phyloP scores from a whole-genome alignment of 2,888 invertebrate genomes.

The Entomobrya proxima region DNA sequence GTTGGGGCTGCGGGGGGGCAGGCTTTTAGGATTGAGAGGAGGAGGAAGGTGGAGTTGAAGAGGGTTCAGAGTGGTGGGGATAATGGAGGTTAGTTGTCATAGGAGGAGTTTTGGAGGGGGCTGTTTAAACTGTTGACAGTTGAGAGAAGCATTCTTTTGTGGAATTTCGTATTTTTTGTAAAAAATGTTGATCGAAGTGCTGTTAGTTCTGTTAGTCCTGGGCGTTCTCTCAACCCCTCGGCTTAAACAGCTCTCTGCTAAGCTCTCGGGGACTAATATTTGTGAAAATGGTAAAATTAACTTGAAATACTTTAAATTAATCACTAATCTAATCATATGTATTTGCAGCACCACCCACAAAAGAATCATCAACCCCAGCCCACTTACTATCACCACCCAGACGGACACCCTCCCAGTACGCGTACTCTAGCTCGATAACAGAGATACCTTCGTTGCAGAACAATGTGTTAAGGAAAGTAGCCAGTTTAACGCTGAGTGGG shows the following conservation, averaged over 20 bases:
- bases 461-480: conserved; percentile 89
- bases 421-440: conserved; percentile 76
- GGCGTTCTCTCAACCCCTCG: no score
- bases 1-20: background rate
- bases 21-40: conserved; percentile 17
- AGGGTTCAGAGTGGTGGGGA: conserved; percentile 3
- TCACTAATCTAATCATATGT: background rate
- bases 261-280: no score
- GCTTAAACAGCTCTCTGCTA: no score
- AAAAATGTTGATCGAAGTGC: no score
- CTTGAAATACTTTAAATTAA: no score
- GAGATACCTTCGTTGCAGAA: conserved; percentile 81
- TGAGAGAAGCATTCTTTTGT: no score
- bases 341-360: no score
- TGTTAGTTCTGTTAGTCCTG: no score
- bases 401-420: conserved; percentile 76
- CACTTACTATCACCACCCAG: conserved; percentile 69
- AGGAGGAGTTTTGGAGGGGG: no score
- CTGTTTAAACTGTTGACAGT: no score
- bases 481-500: conserved; percentile 80
- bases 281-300: no score
- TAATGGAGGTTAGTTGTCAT: background rate
- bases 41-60: conserved; percentile 37
- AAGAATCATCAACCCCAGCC: background rate
- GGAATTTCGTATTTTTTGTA: no score